phyloP scores from a whole-genome alignment of 2,888 invertebrate genomes.

The Catocala fraxini region DNA sequence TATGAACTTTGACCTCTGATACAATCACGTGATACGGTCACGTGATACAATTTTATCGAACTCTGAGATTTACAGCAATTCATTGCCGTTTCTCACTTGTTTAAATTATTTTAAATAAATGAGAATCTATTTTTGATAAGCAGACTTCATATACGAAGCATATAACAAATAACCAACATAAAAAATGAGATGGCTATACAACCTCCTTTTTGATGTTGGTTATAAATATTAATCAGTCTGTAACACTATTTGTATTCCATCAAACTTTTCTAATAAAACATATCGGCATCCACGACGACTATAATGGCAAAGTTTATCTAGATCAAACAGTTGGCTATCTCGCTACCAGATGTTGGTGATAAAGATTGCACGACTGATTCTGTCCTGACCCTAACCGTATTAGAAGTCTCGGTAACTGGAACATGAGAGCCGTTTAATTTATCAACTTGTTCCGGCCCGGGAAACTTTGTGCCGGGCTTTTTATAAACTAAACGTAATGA shows the following conservation, averaged over 20 bases:
- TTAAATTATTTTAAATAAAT: too few species aligned
- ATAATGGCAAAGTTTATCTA: slow-evolving; percentile 71
- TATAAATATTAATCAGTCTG: too few species aligned
- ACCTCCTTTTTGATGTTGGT: too few species aligned
- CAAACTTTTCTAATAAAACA: slow-evolving; percentile 33
- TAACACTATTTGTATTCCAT: slow-evolving; percentile 13
- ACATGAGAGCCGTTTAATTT: slow-evolving; percentile 57
- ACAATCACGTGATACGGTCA: too few species aligned
- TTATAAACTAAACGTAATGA: slow-evolving; percentile 27
- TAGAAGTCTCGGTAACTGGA: slow-evolving; percentile 51
- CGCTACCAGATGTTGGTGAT: slow-evolving; percentile 65
- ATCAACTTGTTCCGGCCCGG: slow-evolving; percentile 36
- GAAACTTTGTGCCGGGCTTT: slow-evolving; percentile 28
- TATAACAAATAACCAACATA: too few species aligned
- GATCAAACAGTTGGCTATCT: slow-evolving; percentile 64
- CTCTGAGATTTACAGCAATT: too few species aligned
- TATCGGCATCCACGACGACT: slow-evolving; percentile 45
- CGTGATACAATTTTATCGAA: too few species aligned
- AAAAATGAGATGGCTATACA: too few species aligned
- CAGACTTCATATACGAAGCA: too few species aligned
- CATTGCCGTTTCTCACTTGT: too few species aligned
- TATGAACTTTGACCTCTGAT: too few species aligned
- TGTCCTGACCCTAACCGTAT: slow-evolving; percentile 57
- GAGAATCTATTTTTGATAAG: too few species aligned
- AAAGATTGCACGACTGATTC: slow-evolving; percentile 71